Evolutionary conservation across 2,888 invertebrate species (phyloP).

Genomic region (Ectemnius lituratus): DNA sequence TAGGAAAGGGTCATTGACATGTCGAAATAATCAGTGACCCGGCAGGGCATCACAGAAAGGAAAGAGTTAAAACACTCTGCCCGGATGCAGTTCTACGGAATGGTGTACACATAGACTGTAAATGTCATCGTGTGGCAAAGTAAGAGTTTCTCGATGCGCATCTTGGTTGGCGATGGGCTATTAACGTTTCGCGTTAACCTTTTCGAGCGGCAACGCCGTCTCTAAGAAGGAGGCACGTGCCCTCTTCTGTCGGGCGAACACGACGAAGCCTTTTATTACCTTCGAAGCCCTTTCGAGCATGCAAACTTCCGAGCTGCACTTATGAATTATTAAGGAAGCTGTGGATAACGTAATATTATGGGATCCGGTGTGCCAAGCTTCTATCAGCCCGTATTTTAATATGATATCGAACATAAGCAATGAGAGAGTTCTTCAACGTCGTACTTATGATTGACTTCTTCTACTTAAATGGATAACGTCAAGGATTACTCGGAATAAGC

Average conservation of each 20-base stretch:
- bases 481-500: too few relatives aligned
- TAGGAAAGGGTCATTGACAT: too few relatives aligned
- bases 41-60: too few relatives aligned
- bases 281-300: neutral
- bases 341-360: conserved; percentile 20
- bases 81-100: conserved; percentile 40
- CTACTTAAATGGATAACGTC: too few relatives aligned
- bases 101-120: conserved; percentile 53
- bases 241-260: conserved; percentile 3
- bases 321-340: conserved; percentile 42
- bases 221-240: conserved; percentile 26
- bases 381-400: too few relatives aligned
- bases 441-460: too few relatives aligned
- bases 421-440: too few relatives aligned
- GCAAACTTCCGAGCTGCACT: conserved; percentile 11
- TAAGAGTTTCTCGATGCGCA: conserved; percentile 31
- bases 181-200: conserved; percentile 58
- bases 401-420: too few relatives aligned
- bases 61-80: conserved; percentile 13
- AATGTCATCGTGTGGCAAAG: conserved; percentile 55
- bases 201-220: conserved; percentile 47
- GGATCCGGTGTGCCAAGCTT: conserved; percentile 17
- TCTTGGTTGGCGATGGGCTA: conserved; percentile 46
- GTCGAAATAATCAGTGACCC: too few relatives aligned
- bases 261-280: conserved; percentile 34